These are phyloP conservation scores for Oenanthe melanoleuca DNA, from an alignment of 2,113 vertebrate species.

Conservation along the genomic window DNA sequence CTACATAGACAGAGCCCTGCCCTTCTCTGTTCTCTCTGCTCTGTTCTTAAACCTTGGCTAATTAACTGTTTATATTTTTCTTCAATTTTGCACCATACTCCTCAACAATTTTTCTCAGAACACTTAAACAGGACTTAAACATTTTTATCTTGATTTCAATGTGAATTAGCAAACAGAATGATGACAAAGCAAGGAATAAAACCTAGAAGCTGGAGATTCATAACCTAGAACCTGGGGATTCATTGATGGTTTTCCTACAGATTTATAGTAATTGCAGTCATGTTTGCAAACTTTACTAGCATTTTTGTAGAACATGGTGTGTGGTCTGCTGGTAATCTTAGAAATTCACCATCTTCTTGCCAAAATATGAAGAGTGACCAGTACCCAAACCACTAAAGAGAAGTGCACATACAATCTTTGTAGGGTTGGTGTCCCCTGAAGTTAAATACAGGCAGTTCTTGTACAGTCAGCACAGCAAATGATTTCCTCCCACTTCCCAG, in stretches of 20 bases:
- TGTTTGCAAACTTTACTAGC: background rate
- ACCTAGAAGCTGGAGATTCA: background rate
- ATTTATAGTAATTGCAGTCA: background rate
- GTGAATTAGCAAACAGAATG: background rate
- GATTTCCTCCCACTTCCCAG: background rate
- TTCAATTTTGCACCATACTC: background rate
- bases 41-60: background rate
- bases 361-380: background rate
- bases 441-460: background rate
- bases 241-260: background rate
- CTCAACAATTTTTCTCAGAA: background rate
- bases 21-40: background rate
- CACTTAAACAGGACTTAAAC: background rate
- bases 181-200: background rate
- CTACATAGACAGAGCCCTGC: background rate
- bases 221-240: background rate
- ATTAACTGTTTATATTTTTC: background rate
- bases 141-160: background rate
- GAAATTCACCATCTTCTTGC: background rate
- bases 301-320: background rate
- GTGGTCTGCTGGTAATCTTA: background rate
- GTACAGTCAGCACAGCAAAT: background rate
- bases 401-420: background rate
- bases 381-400: background rate
- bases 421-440: background rate